Evolutionary conservation across 1,140 invertebrate genomes (phyloP).

Genomic region (Drosophila yakuba): DNA sequence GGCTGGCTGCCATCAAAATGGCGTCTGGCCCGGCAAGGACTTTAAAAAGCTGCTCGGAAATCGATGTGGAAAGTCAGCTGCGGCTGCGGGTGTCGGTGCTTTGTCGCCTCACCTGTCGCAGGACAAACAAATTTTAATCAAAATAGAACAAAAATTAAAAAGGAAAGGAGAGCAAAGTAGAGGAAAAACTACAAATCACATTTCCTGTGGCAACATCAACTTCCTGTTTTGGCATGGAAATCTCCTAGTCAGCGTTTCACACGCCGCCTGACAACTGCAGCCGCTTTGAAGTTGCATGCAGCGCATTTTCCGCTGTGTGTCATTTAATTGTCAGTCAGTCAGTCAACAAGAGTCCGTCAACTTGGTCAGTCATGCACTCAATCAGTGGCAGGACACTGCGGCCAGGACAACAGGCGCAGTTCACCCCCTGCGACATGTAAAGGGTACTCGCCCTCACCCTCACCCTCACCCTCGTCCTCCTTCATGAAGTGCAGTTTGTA

Average conservation of each 20-base stretch:
- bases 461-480: slow-evolving; percentile 15
- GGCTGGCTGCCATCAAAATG: slow-evolving; percentile 66
- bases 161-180: slow-evolving; percentile 15
- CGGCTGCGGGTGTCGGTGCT: slow-evolving; percentile 5
- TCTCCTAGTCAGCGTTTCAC: slow-evolving; percentile 75
- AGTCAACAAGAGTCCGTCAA: slow-evolving; percentile 52
- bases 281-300: slow-evolving; percentile 77
- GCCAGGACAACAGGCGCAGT: slow-evolving; percentile 17
- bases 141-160: slow-evolving; percentile 25
- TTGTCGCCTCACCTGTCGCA: slow-evolving; percentile 61
- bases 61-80: slow-evolving; percentile 54
- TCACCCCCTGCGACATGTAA: slow-evolving; percentile 28
- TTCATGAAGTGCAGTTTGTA: slow-evolving; percentile 25
- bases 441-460: slow-evolving; percentile 17
- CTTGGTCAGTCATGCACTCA: slow-evolving; percentile 78
- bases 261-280: slow-evolving; percentile 65
- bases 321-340: slow-evolving; percentile 63
- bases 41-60: slow-evolving; percentile 55
- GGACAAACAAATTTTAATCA: slow-evolving; percentile 69
- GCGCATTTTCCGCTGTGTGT: slow-evolving; percentile 78
- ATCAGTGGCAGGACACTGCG: slow-evolving; percentile 58
- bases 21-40: slow-evolving; percentile 53
- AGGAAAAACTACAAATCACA: slow-evolving; percentile 76
- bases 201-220: slow-evolving; percentile 74
- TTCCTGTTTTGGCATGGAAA: slow-evolving; percentile 69